These are phyloP conservation scores for Ceratotherium simum DNA, from an alignment of 2,113 vertebrate species.

Conservation along the genomic window DNA sequence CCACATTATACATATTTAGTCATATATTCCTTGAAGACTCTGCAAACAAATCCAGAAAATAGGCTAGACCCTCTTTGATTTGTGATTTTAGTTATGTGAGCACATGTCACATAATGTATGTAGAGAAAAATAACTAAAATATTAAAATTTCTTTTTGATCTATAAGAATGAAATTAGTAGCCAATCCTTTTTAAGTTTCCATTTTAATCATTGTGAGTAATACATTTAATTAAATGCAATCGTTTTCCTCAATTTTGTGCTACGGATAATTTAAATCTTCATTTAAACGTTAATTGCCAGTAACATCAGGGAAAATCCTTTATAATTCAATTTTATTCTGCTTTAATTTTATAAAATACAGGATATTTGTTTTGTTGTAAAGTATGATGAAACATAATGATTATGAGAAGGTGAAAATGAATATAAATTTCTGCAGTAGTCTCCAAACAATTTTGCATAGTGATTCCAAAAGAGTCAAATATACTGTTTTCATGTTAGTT, in stretches of 20 bases:
- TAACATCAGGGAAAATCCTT: slow-evolving; percentile 54
- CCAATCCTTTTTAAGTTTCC: slow-evolving; percentile 43
- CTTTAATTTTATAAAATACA: slow-evolving; percentile 64
- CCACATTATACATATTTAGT: not conserved
- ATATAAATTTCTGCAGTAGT: slow-evolving; percentile 59
- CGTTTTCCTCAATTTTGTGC: slow-evolving; percentile 61
- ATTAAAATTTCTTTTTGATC: slow-evolving; percentile 30
- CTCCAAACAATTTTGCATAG: slow-evolving; percentile 69
- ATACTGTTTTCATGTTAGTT: slow-evolving; percentile 66
- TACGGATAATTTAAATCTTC: slow-evolving; percentile 72
- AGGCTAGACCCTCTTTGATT: not conserved
- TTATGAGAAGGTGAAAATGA: slow-evolving; percentile 63
- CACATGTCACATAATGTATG: not conserved
- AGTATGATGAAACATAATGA: slow-evolving; percentile 43
- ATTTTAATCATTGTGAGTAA: slow-evolving; percentile 61
- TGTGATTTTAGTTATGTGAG: not conserved
- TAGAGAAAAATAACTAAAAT: not conserved
- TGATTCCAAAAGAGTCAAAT: slow-evolving; percentile 63
- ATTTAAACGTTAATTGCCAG: slow-evolving; percentile 74
- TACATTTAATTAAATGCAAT: slow-evolving; percentile 66
- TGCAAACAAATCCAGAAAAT: not conserved
- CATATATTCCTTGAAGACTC: not conserved
- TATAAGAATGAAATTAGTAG: slow-evolving; percentile 10
- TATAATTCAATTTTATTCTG: slow-evolving; percentile 75
- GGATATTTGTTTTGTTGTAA: slow-evolving; percentile 68